Conservation (phyloP, 2,888 invertebrate genomes). For the Liposcelis brunnea region DNA sequence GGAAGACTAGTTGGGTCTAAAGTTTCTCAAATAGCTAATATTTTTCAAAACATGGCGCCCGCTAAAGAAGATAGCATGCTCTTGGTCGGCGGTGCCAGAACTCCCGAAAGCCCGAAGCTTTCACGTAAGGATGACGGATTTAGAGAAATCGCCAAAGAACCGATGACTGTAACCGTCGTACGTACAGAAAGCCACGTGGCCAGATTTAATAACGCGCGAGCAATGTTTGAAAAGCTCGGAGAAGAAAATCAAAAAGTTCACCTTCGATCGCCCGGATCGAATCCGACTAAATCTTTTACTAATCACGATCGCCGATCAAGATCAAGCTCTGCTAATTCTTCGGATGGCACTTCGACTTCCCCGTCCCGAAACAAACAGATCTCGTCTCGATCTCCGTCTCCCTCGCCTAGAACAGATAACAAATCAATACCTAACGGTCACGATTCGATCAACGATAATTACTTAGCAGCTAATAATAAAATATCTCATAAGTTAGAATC, state of each 20-base stretch:
- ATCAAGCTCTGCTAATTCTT: constrained; percentile 14
- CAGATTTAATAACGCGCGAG: constrained; percentile 80
- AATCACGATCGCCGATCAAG: constrained; percentile 13
- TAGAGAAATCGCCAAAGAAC: neutral
- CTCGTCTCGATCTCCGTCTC: constrained; percentile 14
- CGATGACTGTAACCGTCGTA: constrained; percentile 48
- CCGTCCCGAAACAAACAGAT: constrained; percentile 6
- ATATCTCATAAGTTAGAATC: no score
- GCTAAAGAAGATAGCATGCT: constrained; percentile 24
- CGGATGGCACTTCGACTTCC: constrained; percentile 11
- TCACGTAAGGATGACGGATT: constrained; percentile 1
- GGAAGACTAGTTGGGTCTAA: constrained; percentile 46
- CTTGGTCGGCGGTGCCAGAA: constrained; percentile 10
- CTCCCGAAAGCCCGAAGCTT: neutral
- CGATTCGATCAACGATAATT: neutral
- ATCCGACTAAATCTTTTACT: no score
- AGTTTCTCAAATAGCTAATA: constrained; percentile 81
- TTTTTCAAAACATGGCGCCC: constrained; percentile 59
- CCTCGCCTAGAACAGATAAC: constrained; percentile 3
- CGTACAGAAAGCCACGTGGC: constrained; percentile 78
- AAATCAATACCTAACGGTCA: neutral
- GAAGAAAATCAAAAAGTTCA: neutral
- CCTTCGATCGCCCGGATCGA: no score
- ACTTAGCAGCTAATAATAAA: no score
- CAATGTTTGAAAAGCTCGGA: constrained; percentile 77